Percentiles rank a stretch among this genome's conserved stretches.
phyloP scores from a whole-genome alignment of 1,140 invertebrate species.

The Planococcus citri region DNA sequence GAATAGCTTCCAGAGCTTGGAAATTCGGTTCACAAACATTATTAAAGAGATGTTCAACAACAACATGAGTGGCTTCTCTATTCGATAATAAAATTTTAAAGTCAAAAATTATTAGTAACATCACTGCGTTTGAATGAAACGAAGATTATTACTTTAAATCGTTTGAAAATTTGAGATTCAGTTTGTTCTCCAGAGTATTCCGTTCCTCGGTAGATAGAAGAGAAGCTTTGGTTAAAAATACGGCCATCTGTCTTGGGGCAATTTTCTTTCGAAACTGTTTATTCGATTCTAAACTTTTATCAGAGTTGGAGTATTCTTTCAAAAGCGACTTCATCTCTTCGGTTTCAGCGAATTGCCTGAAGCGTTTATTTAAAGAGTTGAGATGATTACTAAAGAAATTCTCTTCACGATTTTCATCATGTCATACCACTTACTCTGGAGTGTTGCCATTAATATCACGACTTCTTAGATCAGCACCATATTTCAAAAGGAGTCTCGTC shows the following conservation, averaged over 20 bases:
- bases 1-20: not conserved
- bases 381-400: not conserved
- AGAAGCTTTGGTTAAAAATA: not conserved
- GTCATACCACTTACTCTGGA: conserved; percentile 2
- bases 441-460: not conserved
- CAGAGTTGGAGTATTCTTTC: not conserved
- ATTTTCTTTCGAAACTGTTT: not conserved
- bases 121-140: not conserved
- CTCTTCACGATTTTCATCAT: not conserved
- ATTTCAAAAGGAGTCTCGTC: conserved; percentile 20
- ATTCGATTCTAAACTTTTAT: not conserved
- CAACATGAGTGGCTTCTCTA: not conserved
- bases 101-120: not conserved
- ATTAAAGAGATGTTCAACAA: not conserved
- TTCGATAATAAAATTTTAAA: not conserved
- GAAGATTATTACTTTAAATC: not conserved
- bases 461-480: conserved; percentile 2
- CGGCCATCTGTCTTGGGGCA: not conserved
- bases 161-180: not conserved
- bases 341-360: not conserved
- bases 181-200: not conserved
- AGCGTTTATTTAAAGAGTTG: not conserved
- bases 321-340: not conserved
- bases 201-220: not conserved
- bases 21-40: conserved; percentile 1